phyloP scores from a whole-genome alignment of 2,113 vertebrate species.

The Rana temporaria region DNA sequence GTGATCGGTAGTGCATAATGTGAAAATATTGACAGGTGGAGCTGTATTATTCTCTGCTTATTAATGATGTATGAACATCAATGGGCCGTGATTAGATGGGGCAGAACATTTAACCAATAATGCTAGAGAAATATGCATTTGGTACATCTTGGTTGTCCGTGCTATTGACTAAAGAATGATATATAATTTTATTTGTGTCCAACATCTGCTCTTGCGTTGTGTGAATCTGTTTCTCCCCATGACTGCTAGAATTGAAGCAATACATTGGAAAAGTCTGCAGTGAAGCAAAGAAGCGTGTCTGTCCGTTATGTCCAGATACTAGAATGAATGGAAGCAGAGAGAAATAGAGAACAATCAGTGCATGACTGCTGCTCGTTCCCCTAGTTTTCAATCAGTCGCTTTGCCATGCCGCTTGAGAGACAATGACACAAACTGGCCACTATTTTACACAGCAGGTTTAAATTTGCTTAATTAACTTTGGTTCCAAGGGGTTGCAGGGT shows the following conservation, averaged over 20 bases:
- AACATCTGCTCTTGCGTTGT: background rate
- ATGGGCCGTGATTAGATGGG: no score
- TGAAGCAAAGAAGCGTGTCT: background rate
- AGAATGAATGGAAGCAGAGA: background rate
- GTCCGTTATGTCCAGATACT: background rate
- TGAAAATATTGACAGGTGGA: background rate
- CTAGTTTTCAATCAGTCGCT: no score
- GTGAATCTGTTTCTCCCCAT: background rate
- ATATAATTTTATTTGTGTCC: no score
- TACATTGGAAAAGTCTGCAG: conserved; percentile 3
- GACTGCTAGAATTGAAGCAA: background rate
- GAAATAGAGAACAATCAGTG: background rate
- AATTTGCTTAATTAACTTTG: background rate
- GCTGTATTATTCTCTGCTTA: no score
- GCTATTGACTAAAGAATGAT: no score
- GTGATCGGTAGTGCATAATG: no score
- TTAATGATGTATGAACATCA: no score
- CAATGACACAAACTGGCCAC: background rate
- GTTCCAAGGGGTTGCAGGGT: conserved; percentile 6
- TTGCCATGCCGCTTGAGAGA: background rate
- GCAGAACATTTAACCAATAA: no score
- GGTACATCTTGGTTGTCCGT: background rate
- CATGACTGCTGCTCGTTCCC: background rate
- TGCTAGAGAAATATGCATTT: background rate
- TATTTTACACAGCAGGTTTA: background rate